Conservation (phyloP, 2,888 invertebrate genomes). For the Lamellibrachia satsuma region DNA sequence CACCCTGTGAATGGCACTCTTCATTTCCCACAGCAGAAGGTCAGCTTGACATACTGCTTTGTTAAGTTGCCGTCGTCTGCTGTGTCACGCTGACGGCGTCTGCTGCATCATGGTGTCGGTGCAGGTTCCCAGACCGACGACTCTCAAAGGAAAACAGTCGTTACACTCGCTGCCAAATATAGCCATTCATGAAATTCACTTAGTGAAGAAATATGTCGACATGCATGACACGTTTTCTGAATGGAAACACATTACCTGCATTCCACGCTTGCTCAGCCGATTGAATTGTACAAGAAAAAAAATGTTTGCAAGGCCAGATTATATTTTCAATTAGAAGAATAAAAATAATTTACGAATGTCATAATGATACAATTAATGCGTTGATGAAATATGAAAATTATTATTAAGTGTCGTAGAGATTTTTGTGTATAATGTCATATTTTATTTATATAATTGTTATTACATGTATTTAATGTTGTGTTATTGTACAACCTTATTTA, state of each 20-base stretch:
- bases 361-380: neutral
- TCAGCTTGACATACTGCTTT: too few relatives aligned
- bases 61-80: neutral
- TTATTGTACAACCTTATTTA: neutral
- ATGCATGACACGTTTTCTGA: neutral
- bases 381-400: neutral
- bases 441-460: neutral
- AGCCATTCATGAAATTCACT: neutral
- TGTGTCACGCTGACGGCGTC: neutral
- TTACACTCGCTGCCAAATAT: constrained; percentile 10
- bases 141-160: neutral
- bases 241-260: neutral
- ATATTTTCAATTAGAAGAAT: neutral
- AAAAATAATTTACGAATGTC: neutral
- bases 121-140: neutral
- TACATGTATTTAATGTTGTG: neutral
- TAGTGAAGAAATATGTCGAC: neutral
- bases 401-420: neutral
- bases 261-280: neutral
- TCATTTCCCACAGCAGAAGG: too few relatives aligned
- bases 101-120: neutral
- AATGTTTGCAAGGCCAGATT: neutral
- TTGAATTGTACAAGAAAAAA: neutral
- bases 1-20: neutral
- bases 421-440: neutral